Conservation (phyloP, 2,113 vertebrate species). For the Tachysurus fulvidraco region DNA sequence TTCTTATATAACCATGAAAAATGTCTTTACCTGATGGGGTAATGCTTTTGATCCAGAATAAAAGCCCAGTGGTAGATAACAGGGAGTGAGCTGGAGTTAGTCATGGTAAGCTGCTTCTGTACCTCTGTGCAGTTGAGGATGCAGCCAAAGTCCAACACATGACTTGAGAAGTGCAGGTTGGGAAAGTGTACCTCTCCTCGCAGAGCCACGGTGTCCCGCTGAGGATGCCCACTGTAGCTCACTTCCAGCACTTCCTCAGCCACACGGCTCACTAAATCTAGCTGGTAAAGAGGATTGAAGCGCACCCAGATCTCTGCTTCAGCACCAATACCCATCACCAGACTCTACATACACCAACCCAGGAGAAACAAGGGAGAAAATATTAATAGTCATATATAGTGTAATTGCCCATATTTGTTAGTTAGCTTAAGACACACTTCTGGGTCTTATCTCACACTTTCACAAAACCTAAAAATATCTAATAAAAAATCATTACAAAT, state of each 20-base stretch:
- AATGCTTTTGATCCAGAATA: constrained; percentile 44
- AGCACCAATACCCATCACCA: constrained; percentile 67
- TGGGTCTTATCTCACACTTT: not conserved
- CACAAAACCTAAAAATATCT: not conserved
- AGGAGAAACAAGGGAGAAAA: not conserved
- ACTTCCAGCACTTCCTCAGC: constrained; percentile 74
- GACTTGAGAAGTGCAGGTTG: constrained; percentile 77
- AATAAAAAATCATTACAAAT: not conserved
- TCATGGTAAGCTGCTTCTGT: constrained; percentile 68
- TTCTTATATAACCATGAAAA: not conserved
- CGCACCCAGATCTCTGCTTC: constrained; percentile 72
- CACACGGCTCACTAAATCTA: constrained; percentile 63
- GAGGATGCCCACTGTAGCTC: constrained; percentile 75
- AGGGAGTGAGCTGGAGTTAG: constrained; percentile 78
- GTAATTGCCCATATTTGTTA: not conserved
- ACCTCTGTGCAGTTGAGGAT: constrained; percentile 76
- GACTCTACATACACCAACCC: constrained; percentile 64
- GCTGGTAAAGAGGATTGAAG: constrained; percentile 76
- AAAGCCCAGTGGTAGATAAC: constrained; percentile 83
- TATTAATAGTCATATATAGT: not conserved
- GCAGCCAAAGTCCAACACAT: constrained; percentile 81
- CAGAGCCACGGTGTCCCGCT: constrained; percentile 71
- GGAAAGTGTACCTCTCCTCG: constrained; percentile 79
- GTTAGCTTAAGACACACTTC: not conserved
- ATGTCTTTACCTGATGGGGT: constrained; percentile 70